Conservation (phyloP, 37 sponge, comb jelly and placozoan species). For the Agelas oroides region DNA sequence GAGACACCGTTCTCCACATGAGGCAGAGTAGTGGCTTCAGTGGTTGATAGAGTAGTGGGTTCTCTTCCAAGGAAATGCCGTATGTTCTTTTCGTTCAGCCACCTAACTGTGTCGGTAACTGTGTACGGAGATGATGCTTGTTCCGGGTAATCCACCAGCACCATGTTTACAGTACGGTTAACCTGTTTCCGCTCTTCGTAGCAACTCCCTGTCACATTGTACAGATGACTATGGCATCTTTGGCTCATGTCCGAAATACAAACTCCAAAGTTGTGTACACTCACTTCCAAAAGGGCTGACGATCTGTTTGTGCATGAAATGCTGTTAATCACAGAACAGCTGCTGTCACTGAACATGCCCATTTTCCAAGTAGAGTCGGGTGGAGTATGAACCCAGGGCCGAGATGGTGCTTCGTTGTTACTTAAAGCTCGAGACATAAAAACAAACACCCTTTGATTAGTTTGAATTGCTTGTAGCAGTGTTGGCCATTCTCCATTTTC, state of each 20-base stretch:
- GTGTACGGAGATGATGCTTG: not conserved
- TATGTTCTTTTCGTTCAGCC: conserved; percentile 2
- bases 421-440: not conserved
- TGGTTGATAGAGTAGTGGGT: not conserved
- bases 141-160: conserved; percentile 26
- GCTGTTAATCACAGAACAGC: not conserved
- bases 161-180: conserved; percentile 6
- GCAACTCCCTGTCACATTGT: conserved; percentile 2
- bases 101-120: not conserved
- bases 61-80: not conserved
- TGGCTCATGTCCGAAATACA: not conserved
- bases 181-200: not conserved
- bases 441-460: conserved; percentile 31
- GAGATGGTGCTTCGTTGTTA: not conserved
- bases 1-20: too few relatives aligned
- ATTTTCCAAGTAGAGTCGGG: not conserved
- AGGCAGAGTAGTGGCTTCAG: not conserved
- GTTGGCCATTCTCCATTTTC: conserved; percentile 45
- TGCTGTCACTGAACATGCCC: not conserved
- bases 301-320: not conserved
- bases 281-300: not conserved
- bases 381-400: conserved; percentile 1
- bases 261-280: not conserved
- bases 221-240: not conserved
- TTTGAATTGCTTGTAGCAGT: conserved; percentile 21